These are phyloP conservation scores for Agonopterix subpropinquella DNA, from an alignment of 2,888 invertebrate genomes.

Conservation along the genomic window DNA sequence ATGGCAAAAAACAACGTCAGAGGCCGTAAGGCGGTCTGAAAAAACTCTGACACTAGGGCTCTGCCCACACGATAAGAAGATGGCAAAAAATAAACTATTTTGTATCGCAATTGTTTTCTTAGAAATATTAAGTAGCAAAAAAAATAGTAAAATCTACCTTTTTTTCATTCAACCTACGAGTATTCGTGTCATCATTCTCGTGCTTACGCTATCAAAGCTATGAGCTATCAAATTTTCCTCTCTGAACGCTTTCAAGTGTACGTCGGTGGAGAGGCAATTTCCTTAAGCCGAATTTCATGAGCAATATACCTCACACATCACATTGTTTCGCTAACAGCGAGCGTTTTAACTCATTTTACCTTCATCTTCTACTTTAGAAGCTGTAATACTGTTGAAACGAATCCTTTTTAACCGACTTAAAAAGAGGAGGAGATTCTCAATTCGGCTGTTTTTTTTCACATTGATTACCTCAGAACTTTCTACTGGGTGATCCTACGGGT, in stretches of 20 bases:
- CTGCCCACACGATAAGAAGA: no score
- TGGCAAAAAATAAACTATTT: not conserved
- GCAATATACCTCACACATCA: slow-evolving; percentile 58
- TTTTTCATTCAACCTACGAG: not conserved
- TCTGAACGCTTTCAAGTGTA: slow-evolving; percentile 50
- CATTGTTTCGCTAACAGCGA: slow-evolving; percentile 46
- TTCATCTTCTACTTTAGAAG: slow-evolving; percentile 11
- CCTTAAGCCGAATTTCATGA: slow-evolving; percentile 70
- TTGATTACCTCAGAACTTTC: no score
- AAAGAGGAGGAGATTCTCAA: no score
- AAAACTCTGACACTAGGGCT: no score
- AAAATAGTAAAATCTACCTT: not conserved
- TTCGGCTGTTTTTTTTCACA: no score
- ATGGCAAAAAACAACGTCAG: no score
- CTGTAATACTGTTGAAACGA: no score
- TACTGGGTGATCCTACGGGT: no score
- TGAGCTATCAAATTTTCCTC: slow-evolving; percentile 68
- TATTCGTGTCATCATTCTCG: slow-evolving; percentile 30
- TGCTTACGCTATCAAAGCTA: slow-evolving; percentile 49
- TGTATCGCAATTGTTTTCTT: not conserved
- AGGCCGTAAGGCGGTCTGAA: no score
- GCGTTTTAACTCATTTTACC: slow-evolving; percentile 42
- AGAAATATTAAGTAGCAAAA: not conserved
- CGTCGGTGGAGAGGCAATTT: slow-evolving; percentile 61
- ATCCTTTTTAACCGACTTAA: no score